Conservation (phyloP, 2,797 vertebrate species). For the Rhinella marina region DNA sequence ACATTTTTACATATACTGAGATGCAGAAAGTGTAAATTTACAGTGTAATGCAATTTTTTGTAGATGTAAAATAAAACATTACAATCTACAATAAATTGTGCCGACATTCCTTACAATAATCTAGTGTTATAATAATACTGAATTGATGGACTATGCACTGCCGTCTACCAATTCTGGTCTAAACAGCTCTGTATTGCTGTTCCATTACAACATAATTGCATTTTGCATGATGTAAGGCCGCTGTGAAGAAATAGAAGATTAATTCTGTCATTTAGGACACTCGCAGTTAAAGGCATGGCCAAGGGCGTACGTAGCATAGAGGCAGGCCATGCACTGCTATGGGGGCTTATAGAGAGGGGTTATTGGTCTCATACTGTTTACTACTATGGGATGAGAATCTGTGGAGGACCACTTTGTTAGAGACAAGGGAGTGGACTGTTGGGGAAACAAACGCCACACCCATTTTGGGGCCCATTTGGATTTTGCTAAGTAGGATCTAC, state of each 20-base stretch:
- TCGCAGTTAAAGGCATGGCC: too few relatives aligned
- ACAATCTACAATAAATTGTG: not conserved
- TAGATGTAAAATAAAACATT: not conserved
- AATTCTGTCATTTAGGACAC: constrained; percentile 1
- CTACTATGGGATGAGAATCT: too few relatives aligned
- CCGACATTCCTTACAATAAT: not conserved
- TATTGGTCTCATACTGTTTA: too few relatives aligned
- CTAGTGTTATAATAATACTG: not conserved
- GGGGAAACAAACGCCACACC: too few relatives aligned
- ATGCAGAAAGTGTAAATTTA: not conserved
- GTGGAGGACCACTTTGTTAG: too few relatives aligned
- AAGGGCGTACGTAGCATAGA: not conserved
- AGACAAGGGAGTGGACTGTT: too few relatives aligned
- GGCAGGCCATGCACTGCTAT: not conserved
- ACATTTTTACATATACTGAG: not conserved
- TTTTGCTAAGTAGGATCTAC: too few relatives aligned
- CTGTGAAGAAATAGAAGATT: not conserved
- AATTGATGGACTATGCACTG: not conserved
- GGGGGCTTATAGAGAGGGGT: not conserved
- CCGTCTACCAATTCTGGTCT: constrained; percentile 1
- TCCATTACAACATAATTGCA: constrained; percentile 12
- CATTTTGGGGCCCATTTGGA: too few relatives aligned
- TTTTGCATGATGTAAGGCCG: not conserved
- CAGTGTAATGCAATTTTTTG: not conserved
- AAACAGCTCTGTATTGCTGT: not conserved